Base-by-base conservation (phyloP, 35 echinoderm and acorn worm species). In the Ophioderma brevispina region DNA sequence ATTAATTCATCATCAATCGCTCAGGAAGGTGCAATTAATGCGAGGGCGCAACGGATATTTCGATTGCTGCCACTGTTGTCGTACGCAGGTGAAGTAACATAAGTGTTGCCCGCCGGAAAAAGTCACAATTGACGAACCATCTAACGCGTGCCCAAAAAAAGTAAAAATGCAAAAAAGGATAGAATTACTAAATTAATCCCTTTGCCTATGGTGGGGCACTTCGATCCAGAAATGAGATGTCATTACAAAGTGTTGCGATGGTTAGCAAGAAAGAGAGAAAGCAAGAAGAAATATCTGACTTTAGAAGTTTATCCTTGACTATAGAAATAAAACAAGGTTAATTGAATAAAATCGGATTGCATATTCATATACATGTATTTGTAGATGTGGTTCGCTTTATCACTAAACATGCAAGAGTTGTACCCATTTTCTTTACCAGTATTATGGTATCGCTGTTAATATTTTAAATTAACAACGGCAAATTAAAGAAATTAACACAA, bases 151-250 rank as follows among this genome's bases (percentile, higher is more conserved):
- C 17, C n/a, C 10, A 1, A 6, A 30, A 30, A 18, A 70, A 15
- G 4, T 3, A 18, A 25, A 70, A 70, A 70, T 2, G 59, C n/a
- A 70, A 70, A 70, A 70, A 70, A 70, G 28, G 15, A 70, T 70
- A 70, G 59, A 70, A 70, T 70, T 70, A 70, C 59, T 70, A 25
- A 70, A 70, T 70, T 70, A 70, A 70, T 70, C 59, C 23, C 28
- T 70, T 30, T 70, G 59, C 59, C 59, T 70, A 25, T 70, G 59
- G 59, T 70, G 23, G 17, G n/a, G 28, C 17, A 70, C n/a, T 70
- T 70, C 59, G 59, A 70, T 70, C 28, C n/a, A 25, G 59, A 52
- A 70, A 70, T 70, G 15, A 70, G 59, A 70, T 70, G 59, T 70
- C 59, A 70, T 70, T 70, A 30, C 10, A 25, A 70, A 25, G 59